phyloP scores from a whole-genome alignment of 2,113 vertebrate genomes.

The Ophthalmolycus amberensis region DNA sequence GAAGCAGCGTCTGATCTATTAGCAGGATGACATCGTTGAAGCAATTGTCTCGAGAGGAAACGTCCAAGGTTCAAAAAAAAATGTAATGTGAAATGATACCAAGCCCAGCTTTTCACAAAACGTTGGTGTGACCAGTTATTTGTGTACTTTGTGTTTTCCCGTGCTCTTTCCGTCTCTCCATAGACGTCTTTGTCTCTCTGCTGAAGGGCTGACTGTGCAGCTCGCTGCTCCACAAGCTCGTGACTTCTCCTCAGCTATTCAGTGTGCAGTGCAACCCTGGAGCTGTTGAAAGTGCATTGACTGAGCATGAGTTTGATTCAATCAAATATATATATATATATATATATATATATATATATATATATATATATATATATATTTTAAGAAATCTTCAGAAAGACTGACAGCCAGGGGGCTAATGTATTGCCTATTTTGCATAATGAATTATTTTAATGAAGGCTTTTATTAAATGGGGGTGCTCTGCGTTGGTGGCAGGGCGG shows the following conservation, averaged over 20 bases:
- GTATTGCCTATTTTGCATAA: conserved; percentile 82
- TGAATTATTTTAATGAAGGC: conserved; percentile 85
- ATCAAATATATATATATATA: conserved; percentile 69
- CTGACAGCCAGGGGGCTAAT: conserved; percentile 74
- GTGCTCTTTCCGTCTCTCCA: conserved; percentile 44
- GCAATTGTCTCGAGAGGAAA: background rate
- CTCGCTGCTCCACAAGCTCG: conserved; percentile 56
- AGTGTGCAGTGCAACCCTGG: conserved; percentile 54
- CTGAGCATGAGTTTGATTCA: conserved; percentile 73
- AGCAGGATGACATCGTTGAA: too few relatives aligned
- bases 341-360: conserved; percentile 74
- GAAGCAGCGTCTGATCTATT: too few relatives aligned
- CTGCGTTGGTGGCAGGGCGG: conserved; percentile 74
- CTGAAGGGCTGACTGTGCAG: conserved; percentile 27
- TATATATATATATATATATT: conserved; percentile 70
- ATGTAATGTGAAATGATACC: background rate
- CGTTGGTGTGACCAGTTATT: conserved; percentile 22
- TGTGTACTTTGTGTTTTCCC: conserved; percentile 29
- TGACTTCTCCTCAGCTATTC: conserved; percentile 68
- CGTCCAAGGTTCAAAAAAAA: background rate
- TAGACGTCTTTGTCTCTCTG: conserved; percentile 69
- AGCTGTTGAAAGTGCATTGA: conserved; percentile 61
- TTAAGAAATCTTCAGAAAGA: conserved; percentile 77
- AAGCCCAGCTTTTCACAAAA: conserved; percentile 17
- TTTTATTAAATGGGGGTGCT: conserved; percentile 80